Percentiles rank a stretch among this genome's conserved stretches.
Conservation (phyloP, 2,113 vertebrate species). For the Arizona elegans region DNA sequence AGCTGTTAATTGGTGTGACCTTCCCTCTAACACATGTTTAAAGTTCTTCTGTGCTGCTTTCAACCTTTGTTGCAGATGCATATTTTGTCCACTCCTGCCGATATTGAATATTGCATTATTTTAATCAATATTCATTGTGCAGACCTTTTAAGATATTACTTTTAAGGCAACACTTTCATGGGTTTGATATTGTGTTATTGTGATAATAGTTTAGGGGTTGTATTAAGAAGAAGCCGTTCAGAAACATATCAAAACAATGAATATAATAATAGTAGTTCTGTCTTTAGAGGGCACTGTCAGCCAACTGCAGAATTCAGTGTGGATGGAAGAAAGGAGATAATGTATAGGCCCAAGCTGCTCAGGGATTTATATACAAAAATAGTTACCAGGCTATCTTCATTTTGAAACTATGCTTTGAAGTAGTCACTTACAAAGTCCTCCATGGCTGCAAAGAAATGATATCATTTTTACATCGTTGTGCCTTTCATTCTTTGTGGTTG, state of each 20-base stretch:
- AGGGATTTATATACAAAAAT: neutral
- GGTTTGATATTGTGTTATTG: neutral
- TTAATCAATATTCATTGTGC: neutral
- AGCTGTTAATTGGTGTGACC: neutral
- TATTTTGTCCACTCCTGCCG: neutral
- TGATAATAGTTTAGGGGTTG: neutral
- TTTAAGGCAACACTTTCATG: neutral
- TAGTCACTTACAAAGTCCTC: neutral
- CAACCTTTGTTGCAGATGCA: neutral
- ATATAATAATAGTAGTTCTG: neutral
- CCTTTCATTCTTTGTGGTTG: neutral
- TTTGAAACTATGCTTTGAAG: neutral
- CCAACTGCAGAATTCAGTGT: neutral
- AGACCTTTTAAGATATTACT: neutral
- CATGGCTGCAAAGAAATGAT: rapidly evolving
- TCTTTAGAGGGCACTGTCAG: constrained; percentile 15
- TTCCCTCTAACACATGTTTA: neutral
- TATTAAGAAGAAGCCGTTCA: neutral
- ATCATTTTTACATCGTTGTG: rapidly evolving
- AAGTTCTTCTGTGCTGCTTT: neutral
- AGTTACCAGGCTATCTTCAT: neutral
- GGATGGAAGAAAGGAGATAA: neutral
- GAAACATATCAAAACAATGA: neutral
- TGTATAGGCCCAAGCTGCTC: neutral
- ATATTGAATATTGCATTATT: neutral